Evolutionary conservation across 2,888 invertebrate genomes (phyloP).

Genomic region (Chrysolina americana): DNA sequence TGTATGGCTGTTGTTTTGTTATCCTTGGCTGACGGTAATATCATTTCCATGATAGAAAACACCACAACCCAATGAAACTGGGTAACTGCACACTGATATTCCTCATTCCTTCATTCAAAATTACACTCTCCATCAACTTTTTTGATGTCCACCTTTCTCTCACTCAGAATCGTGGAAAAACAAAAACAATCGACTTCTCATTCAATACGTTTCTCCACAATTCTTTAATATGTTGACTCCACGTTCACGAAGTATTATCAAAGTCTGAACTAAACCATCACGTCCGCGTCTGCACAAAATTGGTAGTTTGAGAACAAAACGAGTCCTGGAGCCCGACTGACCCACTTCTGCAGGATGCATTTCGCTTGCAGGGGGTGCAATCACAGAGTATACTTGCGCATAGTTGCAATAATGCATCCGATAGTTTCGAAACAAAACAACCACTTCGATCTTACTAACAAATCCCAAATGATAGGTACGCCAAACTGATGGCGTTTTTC

Average conservation of each 20-base stretch:
- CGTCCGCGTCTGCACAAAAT: constrained; percentile 33
- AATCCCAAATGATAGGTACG: no score
- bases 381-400: constrained; percentile 38
- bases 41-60: no score
- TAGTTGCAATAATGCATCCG: constrained; percentile 45
- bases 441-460: no score
- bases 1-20: no score
- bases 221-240: background rate
- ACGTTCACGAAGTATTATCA: background rate
- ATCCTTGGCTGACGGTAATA: no score
- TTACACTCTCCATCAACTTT: no score
- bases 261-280: background rate
- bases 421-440: constrained; percentile 27
- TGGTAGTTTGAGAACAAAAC: constrained; percentile 39
- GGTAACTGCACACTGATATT: no score
- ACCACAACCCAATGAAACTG: no score
- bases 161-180: background rate
- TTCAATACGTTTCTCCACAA: background rate
- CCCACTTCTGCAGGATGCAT: constrained; percentile 55
- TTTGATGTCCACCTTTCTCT: background rate
- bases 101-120: no score
- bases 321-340: constrained; percentile 55
- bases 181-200: background rate
- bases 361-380: constrained; percentile 44
- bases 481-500: no score